Base-by-base conservation (phyloP, 2,113 vertebrate species). In the Psilopsiagon aurifrons region DNA sequence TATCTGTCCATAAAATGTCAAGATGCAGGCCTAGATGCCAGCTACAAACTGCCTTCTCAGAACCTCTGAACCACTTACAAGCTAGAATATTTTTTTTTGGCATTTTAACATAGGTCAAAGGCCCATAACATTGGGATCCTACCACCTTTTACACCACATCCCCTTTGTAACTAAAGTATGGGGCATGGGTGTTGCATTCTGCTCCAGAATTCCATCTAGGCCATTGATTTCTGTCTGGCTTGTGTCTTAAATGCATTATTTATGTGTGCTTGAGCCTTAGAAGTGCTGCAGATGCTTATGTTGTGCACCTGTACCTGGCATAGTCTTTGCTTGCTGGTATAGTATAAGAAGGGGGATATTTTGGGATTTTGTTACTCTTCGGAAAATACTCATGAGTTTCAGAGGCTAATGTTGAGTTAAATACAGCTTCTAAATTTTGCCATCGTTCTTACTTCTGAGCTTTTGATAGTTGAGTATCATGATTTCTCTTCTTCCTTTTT, bases 221-320 rank as follows among this genome's bases (percentile, higher is more conserved):
- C 49, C 77, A 54, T 74, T 83, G 89, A 83, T 88, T 95, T 91
- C 49, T 77, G 24, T 25, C 64, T 78, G 76, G 6, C 33, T 91
- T 70, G 24, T 69, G 51, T 66, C 64, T 92, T 70, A 43, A 78
- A 70, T 84, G 9, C 17, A 43, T 91, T 81, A 82, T 82, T 96
- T 85, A 79, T 68, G 69, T 82, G 66, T 25, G 25, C n/a, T 43
- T 46, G 23, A 12, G 1, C 78, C 66, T 78, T 81, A 17, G 4
- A 37, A 71, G 37, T 4, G 5, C 67, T 84, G 70, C 93, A 71
- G 60, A 29, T 59, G 47, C n/a, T 54, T 67, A 7, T 39, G 9
- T 46, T 54, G n/a, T 70, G 35, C 66, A 51, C 74, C 74, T 75
- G 51, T 57, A 77, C 41, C 73, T 88, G 54, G 64, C 39, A 37